Evolutionary conservation across 2,888 invertebrate species (phyloP), one percentile per base, ranked within the genome.

Genomic region (Siphlonurus alternatus): DNA sequence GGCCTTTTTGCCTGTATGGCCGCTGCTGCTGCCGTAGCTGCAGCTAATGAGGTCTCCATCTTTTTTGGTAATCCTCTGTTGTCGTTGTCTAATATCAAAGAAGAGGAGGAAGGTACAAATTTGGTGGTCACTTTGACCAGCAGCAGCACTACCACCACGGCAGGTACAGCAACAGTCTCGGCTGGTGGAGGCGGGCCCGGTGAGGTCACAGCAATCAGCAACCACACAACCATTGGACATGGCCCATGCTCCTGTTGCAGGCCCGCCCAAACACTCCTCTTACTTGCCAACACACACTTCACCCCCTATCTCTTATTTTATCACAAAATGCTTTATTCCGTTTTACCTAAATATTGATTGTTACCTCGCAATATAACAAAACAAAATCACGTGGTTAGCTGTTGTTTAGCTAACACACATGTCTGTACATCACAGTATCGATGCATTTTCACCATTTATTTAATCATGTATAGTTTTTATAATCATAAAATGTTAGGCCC

Each of bases 1-100:
- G 19, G 56, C 38, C 38, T 38, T 69, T 74, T 74, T 67, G 73
- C 70, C 68, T 72, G 72, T 68, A 71, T 70, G 69, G 71, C 69
- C 68, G 72, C 69, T 69, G 72, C 70, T 69, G 70, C 71, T 67
- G 73, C 72, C 72, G 72, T 73, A 64, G 64, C 63, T 61, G 60
- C 64, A 38, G 38, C 38, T 38, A 38, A 38, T n/a, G 56, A 56
- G 15, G 56, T 22, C 56, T 56, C 56, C 56, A 56, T 56, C n/a
- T n/a, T n/a, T n/a, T n/a, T n/a, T n/a, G n/a, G n/a, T n/a, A n/a
- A n/a, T n/a, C n/a, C n/a, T n/a, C n/a, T n/a, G n/a, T n/a, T n/a
- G n/a, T n/a, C n/a, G n/a, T n/a, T n/a, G n/a, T n/a, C n/a, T n/a
- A n/a, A n/a, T n/a, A n/a, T n/a, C n/a, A n/a, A n/a, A n/a, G n/a